Evolutionary conservation across 2,113 vertebrate genomes (phyloP), one percentile per base, ranked within the genome.

Genomic region (Malurus alboscapulatus): DNA sequence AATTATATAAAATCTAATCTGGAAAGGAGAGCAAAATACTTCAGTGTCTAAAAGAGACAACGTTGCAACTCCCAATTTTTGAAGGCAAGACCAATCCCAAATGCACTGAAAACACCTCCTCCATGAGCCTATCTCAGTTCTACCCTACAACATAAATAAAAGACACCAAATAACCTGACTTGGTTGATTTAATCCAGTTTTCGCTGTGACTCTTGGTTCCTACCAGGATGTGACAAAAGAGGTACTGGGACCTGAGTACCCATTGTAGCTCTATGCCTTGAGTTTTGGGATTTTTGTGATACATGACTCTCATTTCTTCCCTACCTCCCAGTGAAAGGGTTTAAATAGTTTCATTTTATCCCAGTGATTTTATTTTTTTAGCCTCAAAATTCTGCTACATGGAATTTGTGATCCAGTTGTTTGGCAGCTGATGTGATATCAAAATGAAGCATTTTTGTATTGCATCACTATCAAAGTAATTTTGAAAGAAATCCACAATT

Each of bases 161-260:
- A 83, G 50, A 48, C 36, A 76, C 8, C 15, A 73, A 90, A 68
- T 42, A 68, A 77, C 9, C 27, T 38, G 13, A 42, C 20, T 62
- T 50, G 47, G 22, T 61, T 50, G 32, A 76, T 65, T 73, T 54
- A 69, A 57, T 7, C 36, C 18, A 36, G 36, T 76, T 48, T 3
- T 47, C 1, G 6, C 32, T 22, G 3, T 26, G 36, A 65, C 17
- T 63, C 45, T 32, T 10, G 7, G 45, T 7, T 83, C 18, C 29
- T 29, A 57, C 22, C 9, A 59, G 18, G 9, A 82, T 32, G n/a
- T 30, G 14, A 53, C 45, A 83, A 66, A 87, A 63, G 21, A 79
- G 7, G 13, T 0, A 0, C 45, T 86, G 21, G 45, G 80, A 88
- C 10, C 17, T 25, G 5, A 71, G 19, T 0, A 0, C 16, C 29